These are phyloP conservation scores for Eulemur coronatus DNA, from an alignment of 2,797 vertebrate genomes.

Conservation along the genomic window DNA sequence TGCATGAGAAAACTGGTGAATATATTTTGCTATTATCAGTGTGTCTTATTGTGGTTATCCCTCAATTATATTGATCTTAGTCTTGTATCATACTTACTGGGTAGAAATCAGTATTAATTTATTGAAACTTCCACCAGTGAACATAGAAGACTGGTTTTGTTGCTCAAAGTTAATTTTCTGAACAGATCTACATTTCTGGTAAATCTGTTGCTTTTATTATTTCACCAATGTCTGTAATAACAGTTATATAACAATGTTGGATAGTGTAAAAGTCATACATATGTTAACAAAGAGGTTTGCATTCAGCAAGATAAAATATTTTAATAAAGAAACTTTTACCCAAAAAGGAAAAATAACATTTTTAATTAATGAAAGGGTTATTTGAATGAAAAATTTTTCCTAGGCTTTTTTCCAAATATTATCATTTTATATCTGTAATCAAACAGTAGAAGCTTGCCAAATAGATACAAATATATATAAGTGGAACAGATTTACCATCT, in stretches of 20 bases:
- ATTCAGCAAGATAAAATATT: not conserved
- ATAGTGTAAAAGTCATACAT: not conserved
- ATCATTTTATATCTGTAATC: not conserved
- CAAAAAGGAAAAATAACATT: not conserved
- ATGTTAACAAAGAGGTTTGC: not conserved
- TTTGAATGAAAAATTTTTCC: not conserved
- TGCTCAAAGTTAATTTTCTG: constrained; percentile 31
- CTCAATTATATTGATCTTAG: constrained; percentile 34
- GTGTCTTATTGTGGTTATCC: not conserved
- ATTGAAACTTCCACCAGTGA: constrained; percentile 38
- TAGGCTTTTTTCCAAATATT: not conserved
- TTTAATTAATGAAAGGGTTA: not conserved
- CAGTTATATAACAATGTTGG: not conserved
- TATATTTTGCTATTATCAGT: constrained; percentile 16
- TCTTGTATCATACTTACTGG: not conserved
- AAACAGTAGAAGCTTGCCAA: not conserved
- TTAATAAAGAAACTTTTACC: not conserved
- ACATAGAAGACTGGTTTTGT: not conserved
- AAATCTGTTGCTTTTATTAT: not conserved
- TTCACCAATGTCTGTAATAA: not conserved
- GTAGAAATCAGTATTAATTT: constrained; percentile 53
- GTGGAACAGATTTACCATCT: not conserved
- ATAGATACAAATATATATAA: not conserved
- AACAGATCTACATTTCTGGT: not conserved
- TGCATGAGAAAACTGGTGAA: not conserved